Percentiles rank a stretch among this genome's conserved stretches.
phyloP scores from a whole-genome alignment of 2,888 invertebrate genomes.

The Cheilosia scutellata region DNA sequence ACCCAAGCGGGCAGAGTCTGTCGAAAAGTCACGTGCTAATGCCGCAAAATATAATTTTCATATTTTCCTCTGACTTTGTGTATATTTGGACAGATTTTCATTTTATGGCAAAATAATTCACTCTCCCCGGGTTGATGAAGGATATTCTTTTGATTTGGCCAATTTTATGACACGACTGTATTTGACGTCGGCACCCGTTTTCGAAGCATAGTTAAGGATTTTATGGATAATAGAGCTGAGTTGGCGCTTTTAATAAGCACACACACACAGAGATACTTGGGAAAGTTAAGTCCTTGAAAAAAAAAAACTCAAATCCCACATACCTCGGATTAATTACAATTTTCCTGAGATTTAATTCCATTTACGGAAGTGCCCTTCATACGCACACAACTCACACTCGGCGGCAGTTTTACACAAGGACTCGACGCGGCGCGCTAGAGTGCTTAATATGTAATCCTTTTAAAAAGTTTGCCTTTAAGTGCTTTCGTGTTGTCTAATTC shows the following conservation, averaged over 20 bases:
- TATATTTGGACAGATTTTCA: constrained; percentile 57
- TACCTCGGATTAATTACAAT: constrained; percentile 58
- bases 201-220: constrained; percentile 14
- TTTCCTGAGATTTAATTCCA: constrained; percentile 61
- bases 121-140: constrained; percentile 9
- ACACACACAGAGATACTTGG: not conserved
- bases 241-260: not conserved
- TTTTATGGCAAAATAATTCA: constrained; percentile 69
- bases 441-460: constrained; percentile 67
- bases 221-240: constrained; percentile 52
- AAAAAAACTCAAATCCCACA: not conserved
- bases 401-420: constrained; percentile 40
- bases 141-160: constrained; percentile 65
- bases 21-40: constrained; percentile 73
- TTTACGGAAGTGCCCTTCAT: constrained; percentile 39
- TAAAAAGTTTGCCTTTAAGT: constrained; percentile 65
- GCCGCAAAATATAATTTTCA: constrained; percentile 73
- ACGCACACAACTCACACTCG: constrained; percentile 15
- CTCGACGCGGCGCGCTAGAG: constrained; percentile 5
- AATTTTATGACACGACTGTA: constrained; percentile 47
- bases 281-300: not conserved
- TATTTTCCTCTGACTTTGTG: constrained; percentile 39
- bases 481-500: constrained; percentile 68
- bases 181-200: constrained; percentile 4
- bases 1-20: constrained; percentile 23